Percentiles rank a stretch among this genome's conserved stretches.
Conservation (phyloP, 2,797 vertebrate genomes). For the Arctocebus calabarensis region DNA sequence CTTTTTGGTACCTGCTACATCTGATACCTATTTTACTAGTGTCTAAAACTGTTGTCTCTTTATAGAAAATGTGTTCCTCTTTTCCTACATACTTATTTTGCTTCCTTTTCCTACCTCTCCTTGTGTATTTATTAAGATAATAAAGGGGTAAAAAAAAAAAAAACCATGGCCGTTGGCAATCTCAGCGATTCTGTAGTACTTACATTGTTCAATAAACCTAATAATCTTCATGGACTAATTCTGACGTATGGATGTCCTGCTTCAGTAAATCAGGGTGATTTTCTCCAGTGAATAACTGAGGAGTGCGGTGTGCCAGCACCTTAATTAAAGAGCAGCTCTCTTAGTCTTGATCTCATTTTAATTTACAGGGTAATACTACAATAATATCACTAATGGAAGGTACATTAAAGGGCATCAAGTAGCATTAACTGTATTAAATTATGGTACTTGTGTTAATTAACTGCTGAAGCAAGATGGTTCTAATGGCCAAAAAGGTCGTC, state of each 20-base stretch:
- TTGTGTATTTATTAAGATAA: slow-evolving; percentile 82
- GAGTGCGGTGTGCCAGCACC: slow-evolving; percentile 88
- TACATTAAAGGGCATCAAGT: slow-evolving; percentile 91
- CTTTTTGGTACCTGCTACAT: slow-evolving; percentile 54
- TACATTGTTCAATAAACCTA: slow-evolving; percentile 87
- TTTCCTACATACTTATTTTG: slow-evolving; percentile 74
- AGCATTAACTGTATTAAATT: slow-evolving; percentile 92
- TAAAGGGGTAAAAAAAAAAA: slow-evolving; percentile 72
- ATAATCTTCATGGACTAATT: slow-evolving; percentile 86
- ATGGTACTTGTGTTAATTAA: slow-evolving; percentile 92
- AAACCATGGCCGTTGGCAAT: slow-evolving; percentile 74
- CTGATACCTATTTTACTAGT: slow-evolving; percentile 60
- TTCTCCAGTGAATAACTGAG: slow-evolving; percentile 90
- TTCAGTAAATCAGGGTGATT: slow-evolving; percentile 90
- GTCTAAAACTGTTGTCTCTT: slow-evolving; percentile 63
- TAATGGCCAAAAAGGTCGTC: slow-evolving; percentile 88
- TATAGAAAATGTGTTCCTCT: slow-evolving; percentile 48
- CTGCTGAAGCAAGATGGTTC: slow-evolving; percentile 89
- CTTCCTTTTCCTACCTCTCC: slow-evolving; percentile 75
- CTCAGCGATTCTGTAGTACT: slow-evolving; percentile 79
- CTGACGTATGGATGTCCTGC: slow-evolving; percentile 87
- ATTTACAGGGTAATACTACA: slow-evolving; percentile 91
- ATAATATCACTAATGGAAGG: slow-evolving; percentile 91
- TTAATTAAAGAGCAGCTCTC: slow-evolving; percentile 92
- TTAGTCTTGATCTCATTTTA: slow-evolving; percentile 90